Conservation (phyloP, 1,140 invertebrate genomes). For the fruit fly (Drosophila melanogaster) region Release_6_plus_ISO1_MT NT_033779.5:7354001-7354500, state of each 20-base stretch:
- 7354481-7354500: slow-evolving; percentile 50
- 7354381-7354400: slow-evolving; percentile 59
- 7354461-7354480: slow-evolving; percentile 34
- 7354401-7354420: slow-evolving; percentile 73
- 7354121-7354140: slow-evolving; percentile 28
- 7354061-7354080: slow-evolving; percentile 39
- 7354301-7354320: too few species aligned
- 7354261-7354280: neutral
- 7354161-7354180: slow-evolving; percentile 49
- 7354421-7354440: slow-evolving; percentile 25
- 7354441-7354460: slow-evolving; percentile 14
- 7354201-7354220: slow-evolving; percentile 4
- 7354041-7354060: slow-evolving; percentile 72
- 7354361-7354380: neutral
- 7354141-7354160: neutral
- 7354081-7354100: slow-evolving; percentile 14
- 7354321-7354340: too few species aligned
- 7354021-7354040: slow-evolving; percentile 83
- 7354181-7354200: slow-evolving; percentile 38
- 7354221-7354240: too few species aligned
- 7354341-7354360: too few species aligned
- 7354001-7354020: slow-evolving; percentile 83
- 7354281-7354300: neutral
- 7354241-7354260: too few species aligned
- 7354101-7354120: slow-evolving; percentile 44